Evolutionary conservation across 2,797 vertebrate genomes (phyloP).

Genomic region (Dendrocincla fuliginosa): DNA sequence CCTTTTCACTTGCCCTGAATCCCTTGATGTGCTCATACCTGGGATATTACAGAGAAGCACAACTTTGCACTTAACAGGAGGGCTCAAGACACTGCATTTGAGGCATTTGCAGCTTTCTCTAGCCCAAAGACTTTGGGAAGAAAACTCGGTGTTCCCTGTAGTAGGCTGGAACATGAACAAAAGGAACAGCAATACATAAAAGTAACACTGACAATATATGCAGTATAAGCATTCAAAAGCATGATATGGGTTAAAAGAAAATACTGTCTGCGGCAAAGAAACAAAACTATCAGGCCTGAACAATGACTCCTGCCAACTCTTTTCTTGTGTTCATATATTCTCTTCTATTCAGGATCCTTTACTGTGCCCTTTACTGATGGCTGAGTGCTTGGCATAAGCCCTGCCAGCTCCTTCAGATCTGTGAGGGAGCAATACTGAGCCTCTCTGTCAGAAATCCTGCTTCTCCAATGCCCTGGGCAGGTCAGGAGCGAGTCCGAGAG

Average conservation of each 20-base stretch:
- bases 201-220: background rate
- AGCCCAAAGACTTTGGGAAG: background rate
- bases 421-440: background rate
- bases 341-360: background rate
- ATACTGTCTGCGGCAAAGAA: background rate
- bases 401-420: background rate
- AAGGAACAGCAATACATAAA: background rate
- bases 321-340: background rate
- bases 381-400: background rate
- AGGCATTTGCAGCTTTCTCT: background rate
- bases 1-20: background rate
- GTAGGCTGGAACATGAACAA: background rate
- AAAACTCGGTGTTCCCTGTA: background rate
- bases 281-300: background rate
- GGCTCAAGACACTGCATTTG: background rate
- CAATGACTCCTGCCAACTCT: background rate
- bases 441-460: background rate
- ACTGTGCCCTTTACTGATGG: background rate
- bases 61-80: background rate
- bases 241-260: background rate
- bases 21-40: background rate
- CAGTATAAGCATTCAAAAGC: background rate
- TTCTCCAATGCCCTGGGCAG: background rate
- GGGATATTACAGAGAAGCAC: background rate
- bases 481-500: accelerated